phyloP scores from a whole-genome alignment of 2,797 vertebrate genomes.

The Sebastes baramenuke region DNA sequence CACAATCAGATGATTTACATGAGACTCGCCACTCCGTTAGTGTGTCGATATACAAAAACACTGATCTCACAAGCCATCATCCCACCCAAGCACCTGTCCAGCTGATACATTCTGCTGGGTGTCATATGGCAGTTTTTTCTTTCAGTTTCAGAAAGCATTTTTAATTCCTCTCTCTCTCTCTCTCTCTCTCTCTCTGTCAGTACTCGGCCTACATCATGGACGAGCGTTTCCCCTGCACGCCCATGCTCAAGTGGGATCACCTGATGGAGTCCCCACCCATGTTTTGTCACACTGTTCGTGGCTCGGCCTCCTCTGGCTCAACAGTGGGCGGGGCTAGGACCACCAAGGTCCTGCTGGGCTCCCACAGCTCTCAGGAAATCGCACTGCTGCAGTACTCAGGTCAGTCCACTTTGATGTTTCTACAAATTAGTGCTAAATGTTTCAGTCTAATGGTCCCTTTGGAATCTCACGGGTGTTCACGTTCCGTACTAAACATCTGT shows the following conservation, averaged over 20 bases:
- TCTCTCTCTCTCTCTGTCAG: conserved; percentile 61
- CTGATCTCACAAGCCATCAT: too few relatives aligned
- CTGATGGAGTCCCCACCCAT: conserved; percentile 86
- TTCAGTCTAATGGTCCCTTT: not conserved
- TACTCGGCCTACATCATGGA: conserved; percentile 91
- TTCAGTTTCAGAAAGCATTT: not conserved
- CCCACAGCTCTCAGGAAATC: conserved; percentile 85
- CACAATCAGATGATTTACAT: too few relatives aligned
- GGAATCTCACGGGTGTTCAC: not conserved
- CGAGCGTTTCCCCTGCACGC: conserved; percentile 89
- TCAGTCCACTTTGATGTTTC: conserved; percentile 55
- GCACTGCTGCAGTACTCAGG: conserved; percentile 88
- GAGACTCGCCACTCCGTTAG: too few relatives aligned
- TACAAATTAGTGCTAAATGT: not conserved
- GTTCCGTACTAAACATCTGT: not conserved
- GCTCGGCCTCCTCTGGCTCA: not conserved
- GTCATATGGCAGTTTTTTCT: not conserved
- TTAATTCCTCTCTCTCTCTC: too few relatives aligned
- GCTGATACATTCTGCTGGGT: not conserved
- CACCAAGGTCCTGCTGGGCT: conserved; percentile 84
- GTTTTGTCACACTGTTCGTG: conserved; percentile 76
- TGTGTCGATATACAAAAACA: too few relatives aligned
- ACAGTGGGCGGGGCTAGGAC: not conserved
- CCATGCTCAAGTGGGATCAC: conserved; percentile 89
- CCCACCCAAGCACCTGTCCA: not conserved